Conservation (phyloP, 2,113 vertebrate species). For the Sinocyclocheilus anshuiensis region DNA sequence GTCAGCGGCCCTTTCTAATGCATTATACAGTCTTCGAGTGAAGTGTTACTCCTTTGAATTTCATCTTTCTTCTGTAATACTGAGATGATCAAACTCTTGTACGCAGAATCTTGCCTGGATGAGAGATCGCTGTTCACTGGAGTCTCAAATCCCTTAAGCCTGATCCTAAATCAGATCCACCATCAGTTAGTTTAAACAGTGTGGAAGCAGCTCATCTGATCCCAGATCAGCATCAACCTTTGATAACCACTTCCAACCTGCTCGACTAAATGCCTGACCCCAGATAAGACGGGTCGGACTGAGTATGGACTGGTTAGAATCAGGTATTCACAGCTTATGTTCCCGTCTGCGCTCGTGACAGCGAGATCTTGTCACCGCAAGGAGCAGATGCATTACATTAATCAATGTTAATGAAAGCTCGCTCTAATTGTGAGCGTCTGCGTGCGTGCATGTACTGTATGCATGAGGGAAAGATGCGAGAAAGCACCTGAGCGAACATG, state of each 20-base stretch:
- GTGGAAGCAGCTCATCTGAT: slow-evolving; percentile 7
- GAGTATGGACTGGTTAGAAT: slow-evolving; percentile 19
- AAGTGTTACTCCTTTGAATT: not conserved
- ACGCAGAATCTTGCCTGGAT: not conserved
- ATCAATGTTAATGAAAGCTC: slow-evolving; percentile 57
- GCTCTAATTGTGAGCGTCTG: slow-evolving; percentile 45
- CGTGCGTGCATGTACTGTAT: slow-evolving; percentile 4
- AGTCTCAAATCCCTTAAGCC: slow-evolving; percentile 10
- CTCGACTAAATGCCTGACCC: not conserved
- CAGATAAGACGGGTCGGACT: not conserved
- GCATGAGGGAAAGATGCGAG: slow-evolving; percentile 32
- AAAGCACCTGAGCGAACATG: slow-evolving; percentile 10
- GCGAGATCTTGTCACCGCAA: slow-evolving; percentile 15
- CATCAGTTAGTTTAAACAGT: slow-evolving; percentile 11
- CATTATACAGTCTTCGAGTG: not conserved
- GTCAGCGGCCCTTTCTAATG: not conserved
- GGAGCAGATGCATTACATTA: slow-evolving; percentile 52
- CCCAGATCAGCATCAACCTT: slow-evolving; percentile 18
- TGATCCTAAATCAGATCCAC: slow-evolving; percentile 31
- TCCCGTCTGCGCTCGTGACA: slow-evolving; percentile 36
- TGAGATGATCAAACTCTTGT: slow-evolving; percentile 3
- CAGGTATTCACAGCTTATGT: slow-evolving; percentile 32
- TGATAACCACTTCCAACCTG: slow-evolving; percentile 7
- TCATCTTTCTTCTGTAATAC: not conserved
- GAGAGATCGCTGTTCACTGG: not conserved